Base-by-base conservation (phyloP, 1,140 invertebrate species). In the Pseudomyrmex concolor region DNA sequence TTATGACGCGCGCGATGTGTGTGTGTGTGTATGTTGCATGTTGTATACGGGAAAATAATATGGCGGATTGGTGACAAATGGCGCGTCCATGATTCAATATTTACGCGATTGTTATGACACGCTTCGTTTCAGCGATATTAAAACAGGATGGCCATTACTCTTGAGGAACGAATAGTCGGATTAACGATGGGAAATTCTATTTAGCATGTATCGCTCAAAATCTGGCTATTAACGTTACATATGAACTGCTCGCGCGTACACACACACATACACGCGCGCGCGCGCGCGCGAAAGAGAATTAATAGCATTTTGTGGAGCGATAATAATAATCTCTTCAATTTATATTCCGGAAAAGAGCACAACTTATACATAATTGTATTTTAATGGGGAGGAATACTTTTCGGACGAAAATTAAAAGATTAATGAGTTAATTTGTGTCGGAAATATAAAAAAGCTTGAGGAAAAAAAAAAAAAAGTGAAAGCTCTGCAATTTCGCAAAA, bases 31-130 rank as follows among this genome's bases (percentile, higher is more conserved):
- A 12, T 10, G 50, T 13, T 13, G 34, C 34, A 34, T 34, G 34
- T 34, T 34, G 34, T 34, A 34, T 34, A 57, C 19, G 64, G 9
- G 76, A 71, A 80, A 80, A 80, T 80, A 80, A 80, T 80, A 80
- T 34, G 76, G 76, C 76, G 66, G 22, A 80, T 80, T 71, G 66
- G 43, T 80, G 76, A 80, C 66, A 71, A 80, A 80, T 80, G 66
- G 66, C 76, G 76, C 64, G 66, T 80, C 76, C 76, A 50, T 71
- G 76, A 80, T 80, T 80, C 76, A 80, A 80, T 80, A 80, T 80
- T 80, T 80, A 80, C 66, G 66, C 76, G 66, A 80, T 80, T 80
- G 76, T 80, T 70, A 71, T 59, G 76, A 80, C 57, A 48, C 66
- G 54, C 43, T 59, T 19, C 62, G 64, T 80, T 71, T 59, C 76